Conservation (phyloP, 92 coral and sea anemone species). For the Anthopleura xanthogrammica region DNA sequence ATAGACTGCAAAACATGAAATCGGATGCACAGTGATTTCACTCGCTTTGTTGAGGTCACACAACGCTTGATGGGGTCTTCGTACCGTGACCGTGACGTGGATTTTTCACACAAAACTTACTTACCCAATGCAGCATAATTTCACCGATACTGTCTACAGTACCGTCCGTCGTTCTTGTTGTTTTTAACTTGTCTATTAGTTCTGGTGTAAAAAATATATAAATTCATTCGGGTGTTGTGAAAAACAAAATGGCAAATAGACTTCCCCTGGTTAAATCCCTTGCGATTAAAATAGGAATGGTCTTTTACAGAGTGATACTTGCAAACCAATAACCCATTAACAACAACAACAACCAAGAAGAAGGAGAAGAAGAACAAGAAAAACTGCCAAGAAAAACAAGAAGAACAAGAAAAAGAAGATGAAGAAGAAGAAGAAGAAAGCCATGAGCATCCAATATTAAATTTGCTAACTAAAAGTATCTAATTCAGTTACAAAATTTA, state of each 20-base stretch:
- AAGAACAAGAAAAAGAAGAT: too few relatives aligned
- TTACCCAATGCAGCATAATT: constrained; percentile 84
- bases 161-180: constrained; percentile 61
- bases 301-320: too few relatives aligned
- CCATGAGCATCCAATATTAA: too few relatives aligned
- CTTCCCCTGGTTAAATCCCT: background rate
- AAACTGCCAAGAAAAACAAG: too few relatives aligned
- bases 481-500: background rate
- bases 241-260: background rate
- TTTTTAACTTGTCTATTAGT: constrained; percentile 59
- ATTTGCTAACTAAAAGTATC: background rate
- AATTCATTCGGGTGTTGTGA: background rate
- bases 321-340: too few relatives aligned
- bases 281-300: background rate
- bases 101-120: background rate
- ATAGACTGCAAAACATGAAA: too few relatives aligned
- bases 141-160: constrained; percentile 76
- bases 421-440: too few relatives aligned
- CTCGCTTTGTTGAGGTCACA: too few relatives aligned
- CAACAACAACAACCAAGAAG: too few relatives aligned
- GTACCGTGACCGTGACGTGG: background rate
- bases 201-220: constrained; percentile 41
- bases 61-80: background rate
- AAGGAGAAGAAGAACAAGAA: too few relatives aligned
- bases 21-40: too few relatives aligned